phyloP scores from a whole-genome alignment of 1,140 invertebrate genomes.

The Drosophila serrata region DNA sequence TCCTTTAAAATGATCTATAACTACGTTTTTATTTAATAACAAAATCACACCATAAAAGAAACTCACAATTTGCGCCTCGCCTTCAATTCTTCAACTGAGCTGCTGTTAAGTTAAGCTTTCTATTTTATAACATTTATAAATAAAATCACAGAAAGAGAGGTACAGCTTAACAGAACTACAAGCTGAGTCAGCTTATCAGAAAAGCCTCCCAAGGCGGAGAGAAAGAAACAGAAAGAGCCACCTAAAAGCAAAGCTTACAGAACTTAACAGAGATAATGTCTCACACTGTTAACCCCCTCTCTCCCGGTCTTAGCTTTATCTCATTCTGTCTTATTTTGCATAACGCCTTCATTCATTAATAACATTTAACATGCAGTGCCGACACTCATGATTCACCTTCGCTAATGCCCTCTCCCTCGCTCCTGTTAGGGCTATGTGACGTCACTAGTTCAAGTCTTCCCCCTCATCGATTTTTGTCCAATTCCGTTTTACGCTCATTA shows the following conservation, averaged over 20 bases:
- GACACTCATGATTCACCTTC: slow-evolving; percentile 67
- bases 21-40: not conserved
- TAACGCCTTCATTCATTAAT: slow-evolving; percentile 25
- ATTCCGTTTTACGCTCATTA: slow-evolving; percentile 12
- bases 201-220: not conserved
- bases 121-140: slow-evolving; percentile 45
- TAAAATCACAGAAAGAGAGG: not conserved
- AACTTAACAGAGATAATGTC: slow-evolving; percentile 6
- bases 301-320: not conserved
- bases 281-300: not conserved
- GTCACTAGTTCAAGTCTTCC: slow-evolving; percentile 47
- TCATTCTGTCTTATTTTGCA: slow-evolving; percentile 2
- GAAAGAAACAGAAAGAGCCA: not conserved
- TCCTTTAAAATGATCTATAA: no score
- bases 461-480: not conserved
- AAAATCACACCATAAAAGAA: not conserved
- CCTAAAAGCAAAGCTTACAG: not conserved
- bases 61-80: slow-evolving; percentile 40
- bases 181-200: not conserved
- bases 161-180: slow-evolving; percentile 6
- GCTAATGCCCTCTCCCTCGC: slow-evolving; percentile 18
- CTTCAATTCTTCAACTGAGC: slow-evolving; percentile 26
- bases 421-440: slow-evolving; percentile 42
- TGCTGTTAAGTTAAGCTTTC: slow-evolving; percentile 21
- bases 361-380: slow-evolving; percentile 38